Conservation (phyloP, 1,140 invertebrate species). For the Campoletis sonorensis region DNA sequence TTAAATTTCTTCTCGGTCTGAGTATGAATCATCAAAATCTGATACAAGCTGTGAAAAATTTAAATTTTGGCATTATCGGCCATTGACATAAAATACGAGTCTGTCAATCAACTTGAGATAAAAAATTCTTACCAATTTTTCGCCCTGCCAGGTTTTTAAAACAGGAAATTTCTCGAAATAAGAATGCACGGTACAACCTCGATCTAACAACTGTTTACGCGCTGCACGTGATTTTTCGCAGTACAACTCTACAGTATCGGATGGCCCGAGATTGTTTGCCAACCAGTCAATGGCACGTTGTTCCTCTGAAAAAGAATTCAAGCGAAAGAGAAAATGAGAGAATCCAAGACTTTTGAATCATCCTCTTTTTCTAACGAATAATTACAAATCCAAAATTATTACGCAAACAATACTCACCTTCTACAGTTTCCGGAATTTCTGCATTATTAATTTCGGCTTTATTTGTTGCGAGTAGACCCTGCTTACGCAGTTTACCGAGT, state of each 20-base stretch:
- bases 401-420: conserved; percentile 10
- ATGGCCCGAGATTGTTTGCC: conserved; percentile 16
- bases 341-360: conserved; percentile 11
- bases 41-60: conserved; percentile 29
- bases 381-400: neutral
- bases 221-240: neutral
- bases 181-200: neutral
- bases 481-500: conserved; percentile 20
- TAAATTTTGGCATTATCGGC: conserved; percentile 15
- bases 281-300: conserved; percentile 23
- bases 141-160: conserved; percentile 33
- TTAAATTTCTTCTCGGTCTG: conserved; percentile 3
- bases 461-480: conserved; percentile 21
- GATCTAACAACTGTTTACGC: conserved; percentile 11
- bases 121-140: conserved; percentile 43
- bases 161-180: conserved; percentile 42
- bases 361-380: neutral
- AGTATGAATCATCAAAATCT: conserved; percentile 25
- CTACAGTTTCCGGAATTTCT: neutral
- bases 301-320: conserved; percentile 29
- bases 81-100: neutral
- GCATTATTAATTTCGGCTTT: neutral
- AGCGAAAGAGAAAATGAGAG: neutral
- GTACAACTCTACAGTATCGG: conserved; percentile 1
- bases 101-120: conserved; percentile 18